Conservation (phyloP, 2,888 invertebrate genomes). For the Dryobota labecula region DNA sequence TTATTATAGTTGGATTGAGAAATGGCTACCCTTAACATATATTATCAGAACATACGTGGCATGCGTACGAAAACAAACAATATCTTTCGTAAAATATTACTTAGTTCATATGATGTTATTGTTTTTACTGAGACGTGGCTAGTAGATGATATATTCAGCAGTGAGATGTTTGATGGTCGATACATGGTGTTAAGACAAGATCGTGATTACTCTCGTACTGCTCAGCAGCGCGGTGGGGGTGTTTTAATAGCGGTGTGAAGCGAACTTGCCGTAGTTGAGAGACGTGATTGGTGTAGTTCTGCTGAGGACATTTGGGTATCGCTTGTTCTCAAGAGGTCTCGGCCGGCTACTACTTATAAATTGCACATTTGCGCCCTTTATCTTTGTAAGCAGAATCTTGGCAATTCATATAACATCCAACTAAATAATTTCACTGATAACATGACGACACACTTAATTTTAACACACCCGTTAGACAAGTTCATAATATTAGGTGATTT, state of each 20-base stretch:
- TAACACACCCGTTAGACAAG: neutral
- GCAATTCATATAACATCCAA: too few relatives aligned
- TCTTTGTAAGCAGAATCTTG: too few relatives aligned
- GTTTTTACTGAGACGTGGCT: conserved; percentile 14
- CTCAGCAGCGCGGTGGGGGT: neutral
- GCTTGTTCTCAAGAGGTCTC: neutral
- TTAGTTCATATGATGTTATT: neutral
- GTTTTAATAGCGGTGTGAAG: conserved; percentile 3
- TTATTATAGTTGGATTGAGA: too few relatives aligned
- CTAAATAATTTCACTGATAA: too few relatives aligned
- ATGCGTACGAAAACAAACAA: too few relatives aligned
- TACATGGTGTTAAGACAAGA: conserved; percentile 6
- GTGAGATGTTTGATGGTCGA: conserved; percentile 6
- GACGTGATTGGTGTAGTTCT: conserved; percentile 2
- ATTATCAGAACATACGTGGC: too few relatives aligned
- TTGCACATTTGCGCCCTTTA: too few relatives aligned
- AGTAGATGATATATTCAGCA: neutral
- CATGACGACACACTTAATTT: too few relatives aligned
- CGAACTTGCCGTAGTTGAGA: neutral
- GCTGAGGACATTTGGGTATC: conserved; percentile 16
- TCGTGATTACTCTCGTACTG: conserved; percentile 2
- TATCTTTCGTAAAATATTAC: neutral
- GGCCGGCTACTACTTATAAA: too few relatives aligned
- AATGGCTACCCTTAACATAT: neutral
- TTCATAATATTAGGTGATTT: too few relatives aligned